Conservation (phyloP, 2,113 vertebrate species). For the Tympanuchus pallidicinctus region DNA sequence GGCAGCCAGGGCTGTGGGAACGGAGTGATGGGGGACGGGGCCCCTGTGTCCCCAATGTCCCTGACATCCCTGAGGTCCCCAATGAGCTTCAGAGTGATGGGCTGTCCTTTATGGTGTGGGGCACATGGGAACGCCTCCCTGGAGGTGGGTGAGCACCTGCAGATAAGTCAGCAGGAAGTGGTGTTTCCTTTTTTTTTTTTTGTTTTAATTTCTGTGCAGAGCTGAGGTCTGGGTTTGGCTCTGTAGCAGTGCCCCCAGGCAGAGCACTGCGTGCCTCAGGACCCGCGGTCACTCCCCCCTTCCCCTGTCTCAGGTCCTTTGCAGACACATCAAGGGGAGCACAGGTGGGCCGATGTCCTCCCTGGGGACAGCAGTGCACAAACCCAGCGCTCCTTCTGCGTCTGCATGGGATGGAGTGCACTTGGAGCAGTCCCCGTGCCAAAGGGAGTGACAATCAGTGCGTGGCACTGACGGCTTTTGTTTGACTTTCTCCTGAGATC, state of each 20-base stretch:
- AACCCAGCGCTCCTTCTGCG: background rate
- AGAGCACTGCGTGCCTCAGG: no score
- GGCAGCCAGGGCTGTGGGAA: constrained; percentile 57
- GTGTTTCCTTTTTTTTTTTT: no score
- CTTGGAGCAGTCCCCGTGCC: background rate
- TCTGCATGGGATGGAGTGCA: background rate
- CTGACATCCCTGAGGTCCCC: background rate
- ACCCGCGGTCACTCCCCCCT: no score
- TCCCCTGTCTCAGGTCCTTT: background rate
- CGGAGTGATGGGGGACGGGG: rapidly evolving
- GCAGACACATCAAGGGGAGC: background rate
- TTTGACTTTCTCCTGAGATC: constrained; percentile 58
- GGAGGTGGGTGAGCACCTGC: no score
- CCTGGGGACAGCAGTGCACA: background rate
- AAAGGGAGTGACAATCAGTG: background rate
- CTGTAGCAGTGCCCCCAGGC: no score
- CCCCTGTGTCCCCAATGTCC: background rate
- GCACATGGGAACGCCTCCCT: no score
- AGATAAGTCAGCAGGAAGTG: no score
- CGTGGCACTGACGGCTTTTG: background rate
- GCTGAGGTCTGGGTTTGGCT: no score
- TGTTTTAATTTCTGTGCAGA: no score
- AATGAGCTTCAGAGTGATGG: no score
- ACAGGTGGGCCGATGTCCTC: background rate
- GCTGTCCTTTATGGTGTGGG: no score